phyloP scores from a whole-genome alignment of 2,888 invertebrate species.

The Imbricaverruca yamaguchii region DNA sequence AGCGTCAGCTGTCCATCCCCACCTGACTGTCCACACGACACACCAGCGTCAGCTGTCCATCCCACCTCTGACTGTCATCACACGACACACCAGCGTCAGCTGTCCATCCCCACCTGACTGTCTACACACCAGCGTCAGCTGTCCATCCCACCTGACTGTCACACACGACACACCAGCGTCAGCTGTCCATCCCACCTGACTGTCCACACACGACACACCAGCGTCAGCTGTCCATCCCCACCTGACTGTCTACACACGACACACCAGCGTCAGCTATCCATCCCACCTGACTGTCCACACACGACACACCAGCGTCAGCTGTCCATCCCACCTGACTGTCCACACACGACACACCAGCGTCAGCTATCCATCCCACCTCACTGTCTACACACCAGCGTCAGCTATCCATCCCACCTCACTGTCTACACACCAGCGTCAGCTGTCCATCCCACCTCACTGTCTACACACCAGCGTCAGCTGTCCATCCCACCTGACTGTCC shows the following conservation, averaged over 20 bases:
- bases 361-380: no score
- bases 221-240: background rate
- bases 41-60: background rate
- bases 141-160: background rate
- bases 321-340: background rate
- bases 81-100: background rate
- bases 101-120: no score
- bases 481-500: background rate
- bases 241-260: background rate
- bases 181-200: no score
- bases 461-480: background rate
- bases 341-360: background rate
- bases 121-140: background rate
- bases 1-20: no score
- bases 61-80: background rate
- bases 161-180: background rate
- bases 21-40: no score
- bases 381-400: background rate
- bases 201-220: no score
- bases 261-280: no score
- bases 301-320: background rate
- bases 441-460: no score
- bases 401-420: background rate
- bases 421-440: background rate
- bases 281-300: no score